Base-by-base conservation (phyloP, 2,797 vertebrate species). In the Sternarchorhynchus goeldii region DNA sequence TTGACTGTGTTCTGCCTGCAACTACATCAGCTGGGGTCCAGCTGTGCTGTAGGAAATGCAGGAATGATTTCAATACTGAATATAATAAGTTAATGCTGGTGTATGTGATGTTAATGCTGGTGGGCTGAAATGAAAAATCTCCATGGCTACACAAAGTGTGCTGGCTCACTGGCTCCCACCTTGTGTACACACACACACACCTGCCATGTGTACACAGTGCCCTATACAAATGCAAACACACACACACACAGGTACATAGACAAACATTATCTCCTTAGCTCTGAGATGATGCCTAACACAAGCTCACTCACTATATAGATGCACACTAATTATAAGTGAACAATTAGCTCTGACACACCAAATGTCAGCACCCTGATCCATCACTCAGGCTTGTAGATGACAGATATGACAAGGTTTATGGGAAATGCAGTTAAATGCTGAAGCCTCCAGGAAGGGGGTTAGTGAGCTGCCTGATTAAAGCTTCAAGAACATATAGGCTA, bases 131-230 rank as follows among this genome's bases (percentile, higher is more conserved):
- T 63, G 55, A 77, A 76, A 41, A 73, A 56, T 45, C 4, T 39
- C 67, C 36, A 76, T 62, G 34, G 86, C 80, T 72, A 81, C 80
- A 85, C 86, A 81, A 82, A 87, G 86, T 63, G 84, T 86, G 86
- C 84, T 82, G 83, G 83, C 82, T 86, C 79, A 77, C 82, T n/a
- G 59, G 76, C 76, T 83, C 78, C 90, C 90, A 88, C 91, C 90
- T 82, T 93, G 79, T 81, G 90, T 75, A 92, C 81, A 93, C 89
- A 91, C 39, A 71, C 18, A 59, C 60, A 71, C 39, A 56, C 77
- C 66, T 78, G 32, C 45, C 25, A 74, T 29, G 60, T 68, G 59
- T 73, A 71, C 73, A 85, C 82, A 84, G 67, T 62, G 25, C 57
- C 76, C 57, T 81, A 39, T 16, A 79, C 77, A 82, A 84, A 84